Conservation (phyloP, 2,888 invertebrate genomes). For the Polydrusus tereticollis region DNA sequence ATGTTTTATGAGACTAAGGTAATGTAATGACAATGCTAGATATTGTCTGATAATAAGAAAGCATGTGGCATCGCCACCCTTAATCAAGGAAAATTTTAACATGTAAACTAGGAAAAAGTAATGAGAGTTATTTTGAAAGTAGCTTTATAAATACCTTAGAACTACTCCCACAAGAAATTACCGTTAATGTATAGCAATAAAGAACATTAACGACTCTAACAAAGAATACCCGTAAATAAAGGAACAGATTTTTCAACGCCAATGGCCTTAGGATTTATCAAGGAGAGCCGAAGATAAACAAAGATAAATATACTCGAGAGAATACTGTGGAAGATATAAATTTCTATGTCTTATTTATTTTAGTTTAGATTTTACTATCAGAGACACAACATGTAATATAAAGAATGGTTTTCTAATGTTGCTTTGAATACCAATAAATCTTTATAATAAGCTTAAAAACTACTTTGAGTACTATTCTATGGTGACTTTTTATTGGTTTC, state of each 20-base stretch:
- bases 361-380: too few relatives aligned
- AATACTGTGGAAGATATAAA: conserved; percentile 27
- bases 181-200: conserved; percentile 10
- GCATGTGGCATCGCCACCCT: too few relatives aligned
- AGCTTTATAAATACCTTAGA: conserved; percentile 1
- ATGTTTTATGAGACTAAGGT: too few relatives aligned
- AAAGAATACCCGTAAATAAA: conserved; percentile 24
- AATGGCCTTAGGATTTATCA: conserved; percentile 34
- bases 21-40: too few relatives aligned
- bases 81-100: too few relatives aligned
- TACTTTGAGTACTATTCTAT: too few relatives aligned
- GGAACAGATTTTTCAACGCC: conserved; percentile 31
- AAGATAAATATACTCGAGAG: conserved; percentile 37
- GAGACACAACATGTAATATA: too few relatives aligned
- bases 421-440: too few relatives aligned
- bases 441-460: too few relatives aligned
- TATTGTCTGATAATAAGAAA: too few relatives aligned
- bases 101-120: background rate
- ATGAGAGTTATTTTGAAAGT: background rate
- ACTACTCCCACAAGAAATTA: conserved; percentile 5
- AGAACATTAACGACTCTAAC: conserved; percentile 14
- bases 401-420: too few relatives aligned
- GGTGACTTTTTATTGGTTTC: too few relatives aligned
- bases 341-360: conserved; percentile 32
- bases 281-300: conserved; percentile 24